phyloP scores from a whole-genome alignment of 2,797 vertebrate species.

The Carcharodon carcharias region DNA sequence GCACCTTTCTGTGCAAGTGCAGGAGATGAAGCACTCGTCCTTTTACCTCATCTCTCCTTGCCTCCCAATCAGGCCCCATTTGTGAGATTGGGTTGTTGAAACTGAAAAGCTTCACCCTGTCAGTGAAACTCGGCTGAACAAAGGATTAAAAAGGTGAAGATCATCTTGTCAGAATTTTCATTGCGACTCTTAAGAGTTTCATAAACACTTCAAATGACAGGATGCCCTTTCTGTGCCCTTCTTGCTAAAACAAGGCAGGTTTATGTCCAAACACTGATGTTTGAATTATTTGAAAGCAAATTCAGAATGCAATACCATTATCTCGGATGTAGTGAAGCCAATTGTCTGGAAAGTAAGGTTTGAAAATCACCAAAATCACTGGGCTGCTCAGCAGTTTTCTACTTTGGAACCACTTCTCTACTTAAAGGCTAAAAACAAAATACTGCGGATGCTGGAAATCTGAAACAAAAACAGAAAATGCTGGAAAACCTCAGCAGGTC shows the following conservation, averaged over 20 bases:
- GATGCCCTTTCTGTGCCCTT: neutral
- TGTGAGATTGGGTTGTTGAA: neutral
- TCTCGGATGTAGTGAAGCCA: neutral
- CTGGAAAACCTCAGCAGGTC: too few species aligned
- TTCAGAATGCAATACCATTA: too few species aligned
- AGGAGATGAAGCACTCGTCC: too few species aligned
- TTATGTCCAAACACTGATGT: neutral
- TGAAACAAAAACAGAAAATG: too few species aligned
- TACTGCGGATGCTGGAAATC: too few species aligned
- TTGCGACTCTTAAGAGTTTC: neutral
- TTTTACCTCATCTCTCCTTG: too few species aligned
- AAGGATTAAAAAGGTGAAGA: constrained; percentile 11
- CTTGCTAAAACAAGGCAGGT: neutral
- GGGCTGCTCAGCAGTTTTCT: neutral
- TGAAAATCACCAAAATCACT: neutral
- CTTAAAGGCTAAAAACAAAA: neutral
- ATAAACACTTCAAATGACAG: neutral
- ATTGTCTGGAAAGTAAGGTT: neutral
- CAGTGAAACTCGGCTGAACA: neutral
- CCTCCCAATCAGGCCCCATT: too few species aligned
- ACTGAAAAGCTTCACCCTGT: neutral
- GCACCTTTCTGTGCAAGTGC: too few species aligned
- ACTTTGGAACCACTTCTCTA: neutral
- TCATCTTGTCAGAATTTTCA: constrained; percentile 17
- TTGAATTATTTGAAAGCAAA: neutral